A percentile compares a stretch with the other conserved stretches of the same genome.
phyloP scores from a whole-genome alignment of 1,140 invertebrate genomes.

The Lethocerus indicus region DNA sequence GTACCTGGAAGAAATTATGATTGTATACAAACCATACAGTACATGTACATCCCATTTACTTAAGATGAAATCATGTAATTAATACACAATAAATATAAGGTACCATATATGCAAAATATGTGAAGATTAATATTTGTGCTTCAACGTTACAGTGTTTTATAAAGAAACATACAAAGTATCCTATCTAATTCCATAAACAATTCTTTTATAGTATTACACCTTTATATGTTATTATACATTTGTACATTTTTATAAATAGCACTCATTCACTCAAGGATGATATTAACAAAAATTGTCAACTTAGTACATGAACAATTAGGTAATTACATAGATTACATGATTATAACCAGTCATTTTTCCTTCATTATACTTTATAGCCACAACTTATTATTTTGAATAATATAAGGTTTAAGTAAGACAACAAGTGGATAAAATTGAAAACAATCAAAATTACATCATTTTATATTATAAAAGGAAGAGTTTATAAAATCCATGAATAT shows the following conservation, averaged over 20 bases:
- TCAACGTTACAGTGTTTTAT: constrained; percentile 12
- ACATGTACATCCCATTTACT: constrained; percentile 4
- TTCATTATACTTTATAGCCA: no score
- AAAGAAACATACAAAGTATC: constrained; percentile 5
- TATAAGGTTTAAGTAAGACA: no score
- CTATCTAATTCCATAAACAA: neutral
- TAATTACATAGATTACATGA: no score
- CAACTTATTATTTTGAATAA: no score
- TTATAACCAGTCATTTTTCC: no score
- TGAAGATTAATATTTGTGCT: constrained; percentile 10
- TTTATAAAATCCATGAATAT: no score
- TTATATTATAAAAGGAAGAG: no score
- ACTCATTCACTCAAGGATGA: neutral
- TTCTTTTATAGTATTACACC: neutral
- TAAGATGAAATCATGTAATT: constrained; percentile 8
- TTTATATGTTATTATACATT: neutral
- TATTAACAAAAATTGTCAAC: neutral
- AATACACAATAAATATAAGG: constrained; percentile 7
- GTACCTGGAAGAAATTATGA: constrained; percentile 8
- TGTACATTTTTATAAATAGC: neutral
- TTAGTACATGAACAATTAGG: neutral
- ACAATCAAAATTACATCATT: no score
- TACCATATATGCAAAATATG: constrained; percentile 10
- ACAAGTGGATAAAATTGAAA: no score
- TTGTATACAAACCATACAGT: constrained; percentile 1